phyloP scores from a whole-genome alignment of 2,888 invertebrate species.

The Drosophila demipolita region DNA sequence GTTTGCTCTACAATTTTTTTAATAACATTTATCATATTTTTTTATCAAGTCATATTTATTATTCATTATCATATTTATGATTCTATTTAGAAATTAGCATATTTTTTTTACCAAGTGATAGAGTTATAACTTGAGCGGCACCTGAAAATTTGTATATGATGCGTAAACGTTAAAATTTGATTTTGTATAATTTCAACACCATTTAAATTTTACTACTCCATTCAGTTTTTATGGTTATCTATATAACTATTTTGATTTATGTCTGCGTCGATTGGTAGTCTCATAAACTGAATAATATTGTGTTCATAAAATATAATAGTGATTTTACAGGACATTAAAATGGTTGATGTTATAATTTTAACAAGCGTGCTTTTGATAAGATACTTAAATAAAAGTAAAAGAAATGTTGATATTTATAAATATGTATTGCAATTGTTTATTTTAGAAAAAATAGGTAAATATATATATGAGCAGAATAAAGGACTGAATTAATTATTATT shows the following conservation, averaged over 20 bases:
- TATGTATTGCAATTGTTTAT: not conserved
- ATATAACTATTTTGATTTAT: not conserved
- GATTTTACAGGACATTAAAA: not conserved
- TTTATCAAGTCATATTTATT: too few species aligned
- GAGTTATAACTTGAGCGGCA: not conserved
- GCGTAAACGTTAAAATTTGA: not conserved
- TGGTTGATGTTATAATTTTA: not conserved
- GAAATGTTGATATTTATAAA: not conserved
- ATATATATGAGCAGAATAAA: not conserved
- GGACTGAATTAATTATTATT: not conserved
- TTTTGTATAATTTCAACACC: not conserved
- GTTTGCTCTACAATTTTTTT: not conserved
- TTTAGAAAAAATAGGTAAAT: not conserved
- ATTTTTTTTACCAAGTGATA: too few species aligned
- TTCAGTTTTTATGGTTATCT: not conserved
- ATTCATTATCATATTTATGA: too few species aligned
- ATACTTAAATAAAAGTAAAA: not conserved
- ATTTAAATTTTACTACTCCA: not conserved
- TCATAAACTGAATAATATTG: not conserved
- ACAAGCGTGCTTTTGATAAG: not conserved
- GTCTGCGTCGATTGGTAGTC: not conserved
- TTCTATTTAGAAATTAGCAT: too few species aligned
- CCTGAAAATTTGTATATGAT: not conserved
- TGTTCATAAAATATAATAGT: not conserved
- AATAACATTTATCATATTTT: not conserved